Conservation (phyloP, 2,888 invertebrate species). For the Tachina fera region DNA sequence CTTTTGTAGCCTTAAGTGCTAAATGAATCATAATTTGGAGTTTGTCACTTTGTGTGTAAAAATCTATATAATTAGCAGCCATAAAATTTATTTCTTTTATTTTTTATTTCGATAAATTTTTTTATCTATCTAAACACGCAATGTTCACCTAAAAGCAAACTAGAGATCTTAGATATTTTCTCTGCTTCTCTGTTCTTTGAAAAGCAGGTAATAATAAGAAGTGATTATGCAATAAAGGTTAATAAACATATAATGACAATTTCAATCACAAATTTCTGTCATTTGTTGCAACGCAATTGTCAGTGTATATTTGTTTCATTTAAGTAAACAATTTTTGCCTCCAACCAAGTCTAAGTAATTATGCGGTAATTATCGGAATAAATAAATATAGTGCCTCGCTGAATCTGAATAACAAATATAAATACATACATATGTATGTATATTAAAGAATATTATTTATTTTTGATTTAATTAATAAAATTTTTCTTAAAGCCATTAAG, state of each 20-base stretch:
- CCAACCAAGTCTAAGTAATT: conserved; percentile 25
- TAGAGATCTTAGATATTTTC: neutral
- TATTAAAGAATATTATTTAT: neutral
- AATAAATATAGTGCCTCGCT: conserved; percentile 13
- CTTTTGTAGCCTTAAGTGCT: neutral
- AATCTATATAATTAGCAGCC: conserved; percentile 45
- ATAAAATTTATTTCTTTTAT: conserved; percentile 1
- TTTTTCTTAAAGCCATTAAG: conserved; percentile 41
- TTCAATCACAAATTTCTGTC: neutral
- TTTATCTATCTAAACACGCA: conserved; percentile 50
- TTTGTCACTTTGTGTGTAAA: conserved; percentile 36
- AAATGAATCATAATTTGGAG: conserved; percentile 28
- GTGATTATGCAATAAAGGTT: conserved; percentile 2
- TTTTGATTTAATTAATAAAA: neutral
- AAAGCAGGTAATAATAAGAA: neutral
- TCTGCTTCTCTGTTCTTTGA: neutral
- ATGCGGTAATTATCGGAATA: conserved; percentile 16
- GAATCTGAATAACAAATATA: neutral
- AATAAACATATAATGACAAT: neutral
- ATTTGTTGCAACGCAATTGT: too few relatives aligned
- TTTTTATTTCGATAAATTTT: neutral
- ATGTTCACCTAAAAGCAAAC: conserved; percentile 31
- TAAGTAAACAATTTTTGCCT: conserved; percentile 19
- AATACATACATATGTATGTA: neutral
- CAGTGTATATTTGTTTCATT: neutral